A percentile compares a stretch with the other conserved stretches of the same genome.
Evolutionary conservation across 2,888 invertebrate genomes (phyloP).

Genomic region (Hemaris fuciformis): DNA sequence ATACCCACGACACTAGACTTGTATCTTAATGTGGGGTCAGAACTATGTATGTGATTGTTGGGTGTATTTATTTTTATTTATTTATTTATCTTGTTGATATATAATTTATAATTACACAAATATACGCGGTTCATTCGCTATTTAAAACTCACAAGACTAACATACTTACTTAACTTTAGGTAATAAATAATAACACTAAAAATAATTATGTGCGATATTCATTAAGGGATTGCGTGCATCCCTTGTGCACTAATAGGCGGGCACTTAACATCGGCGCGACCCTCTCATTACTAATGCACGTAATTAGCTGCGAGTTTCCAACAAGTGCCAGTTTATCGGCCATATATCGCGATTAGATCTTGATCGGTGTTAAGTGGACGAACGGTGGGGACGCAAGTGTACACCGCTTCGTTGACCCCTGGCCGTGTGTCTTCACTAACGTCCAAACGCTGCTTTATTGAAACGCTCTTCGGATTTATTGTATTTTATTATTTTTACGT

Average conservation of each 20-base stretch:
- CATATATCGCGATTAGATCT: constrained; percentile 69
- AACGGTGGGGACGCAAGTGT: constrained; percentile 44
- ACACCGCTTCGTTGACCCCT: constrained; percentile 56
- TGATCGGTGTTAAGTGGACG: constrained; percentile 70
- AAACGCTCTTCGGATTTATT: constrained; percentile 18
- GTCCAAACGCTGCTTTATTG: constrained; percentile 39
- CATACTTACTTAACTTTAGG: not conserved
- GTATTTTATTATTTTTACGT: constrained; percentile 28
- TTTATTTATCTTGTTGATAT: too few relatives aligned
- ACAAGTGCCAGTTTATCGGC: constrained; percentile 63
- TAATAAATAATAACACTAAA: constrained; percentile 17
- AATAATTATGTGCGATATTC: constrained; percentile 54
- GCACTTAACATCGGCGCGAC: constrained; percentile 28
- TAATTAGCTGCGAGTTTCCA: constrained; percentile 66
- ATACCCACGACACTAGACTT: too few relatives aligned
- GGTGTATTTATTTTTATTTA: too few relatives aligned
- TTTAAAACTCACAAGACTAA: too few relatives aligned
- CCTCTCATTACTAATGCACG: constrained; percentile 73
- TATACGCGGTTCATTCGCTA: too few relatives aligned
- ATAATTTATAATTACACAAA: too few relatives aligned
- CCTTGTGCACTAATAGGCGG: constrained; percentile 25
- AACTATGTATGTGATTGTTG: too few relatives aligned
- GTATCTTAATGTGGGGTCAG: too few relatives aligned
- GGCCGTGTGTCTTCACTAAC: constrained; percentile 67
- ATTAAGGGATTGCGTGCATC: constrained; percentile 37